Percentiles rank a stretch among this genome's conserved stretches.
Evolutionary conservation across 2,113 vertebrate species (phyloP).

Genomic region (Labeo catla): DNA sequence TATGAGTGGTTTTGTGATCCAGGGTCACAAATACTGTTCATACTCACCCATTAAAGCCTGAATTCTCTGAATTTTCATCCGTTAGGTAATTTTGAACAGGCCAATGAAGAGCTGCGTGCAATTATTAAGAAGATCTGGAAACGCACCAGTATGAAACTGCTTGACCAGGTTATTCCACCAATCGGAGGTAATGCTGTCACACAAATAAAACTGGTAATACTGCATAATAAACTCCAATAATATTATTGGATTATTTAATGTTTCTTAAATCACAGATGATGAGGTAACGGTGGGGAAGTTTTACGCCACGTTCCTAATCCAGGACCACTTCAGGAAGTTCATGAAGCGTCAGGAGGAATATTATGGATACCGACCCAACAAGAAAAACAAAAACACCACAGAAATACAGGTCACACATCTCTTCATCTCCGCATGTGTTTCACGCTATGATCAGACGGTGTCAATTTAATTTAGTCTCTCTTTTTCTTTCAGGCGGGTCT

Average conservation of each 20-base stretch:
- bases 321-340: conserved; percentile 93
- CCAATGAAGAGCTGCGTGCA: conserved; percentile 89
- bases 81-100: conserved; percentile 91
- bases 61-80: not conserved
- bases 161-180: conserved; percentile 94
- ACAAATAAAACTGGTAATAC: not conserved
- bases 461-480: not conserved
- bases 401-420: conserved; percentile 84
- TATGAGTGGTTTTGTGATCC: too few species aligned
- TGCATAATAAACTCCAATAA: not conserved
- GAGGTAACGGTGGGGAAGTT: conserved; percentile 81
- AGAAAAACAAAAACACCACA: conserved; percentile 83
- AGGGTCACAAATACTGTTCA: not conserved
- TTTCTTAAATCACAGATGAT: conserved; percentile 66
- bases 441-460: not conserved
- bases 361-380: conserved; percentile 85
- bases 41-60: not conserved
- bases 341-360: conserved; percentile 94
- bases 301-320: conserved; percentile 94
- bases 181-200: conserved; percentile 80
- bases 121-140: conserved; percentile 99
- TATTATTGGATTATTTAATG: not conserved
- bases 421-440: not conserved
- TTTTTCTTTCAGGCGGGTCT: conserved; percentile 81
- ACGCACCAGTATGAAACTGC: conserved; percentile 93